Evolutionary conservation across 2,113 vertebrate species (phyloP).

Genomic region (Ia io): DNA sequence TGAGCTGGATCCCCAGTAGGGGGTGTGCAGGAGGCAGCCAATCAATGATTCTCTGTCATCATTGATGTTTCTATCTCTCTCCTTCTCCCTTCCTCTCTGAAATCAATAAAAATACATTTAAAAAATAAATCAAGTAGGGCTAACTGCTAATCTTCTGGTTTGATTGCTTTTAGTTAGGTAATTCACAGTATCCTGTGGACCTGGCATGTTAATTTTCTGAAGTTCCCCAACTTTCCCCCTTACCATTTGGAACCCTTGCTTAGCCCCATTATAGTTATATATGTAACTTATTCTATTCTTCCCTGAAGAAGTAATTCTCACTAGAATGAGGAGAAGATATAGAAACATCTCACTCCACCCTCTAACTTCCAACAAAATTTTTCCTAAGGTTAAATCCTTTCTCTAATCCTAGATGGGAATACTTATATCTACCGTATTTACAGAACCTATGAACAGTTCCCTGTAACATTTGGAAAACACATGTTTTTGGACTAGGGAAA

Average conservation of each 20-base stretch:
- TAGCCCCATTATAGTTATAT: neutral
- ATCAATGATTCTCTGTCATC: no score
- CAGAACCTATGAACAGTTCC: neutral
- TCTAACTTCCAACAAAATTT: constrained; percentile 44
- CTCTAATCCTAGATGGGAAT: constrained; percentile 24
- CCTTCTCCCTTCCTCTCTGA: no score
- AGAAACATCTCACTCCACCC: neutral
- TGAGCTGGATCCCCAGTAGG: no score
- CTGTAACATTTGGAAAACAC: constrained; percentile 24
- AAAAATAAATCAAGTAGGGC: constrained; percentile 8
- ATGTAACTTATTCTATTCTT: neutral
- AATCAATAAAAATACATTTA: no score
- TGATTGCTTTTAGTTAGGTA: neutral
- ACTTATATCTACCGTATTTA: neutral
- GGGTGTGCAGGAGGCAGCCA: no score
- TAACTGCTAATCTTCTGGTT: constrained; percentile 21
- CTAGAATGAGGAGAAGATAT: neutral
- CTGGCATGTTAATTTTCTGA: neutral
- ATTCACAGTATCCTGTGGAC: neutral
- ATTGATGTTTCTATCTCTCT: no score
- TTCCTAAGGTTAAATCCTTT: constrained; percentile 36
- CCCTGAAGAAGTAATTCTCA: constrained; percentile 33
- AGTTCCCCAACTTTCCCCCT: neutral
- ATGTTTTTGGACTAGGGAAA: neutral
- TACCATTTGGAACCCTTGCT: neutral